A percentile compares a stretch with the other conserved stretches of the same genome.
Conservation (phyloP, 1,140 invertebrate genomes). For the Nomia melanderi region DNA sequence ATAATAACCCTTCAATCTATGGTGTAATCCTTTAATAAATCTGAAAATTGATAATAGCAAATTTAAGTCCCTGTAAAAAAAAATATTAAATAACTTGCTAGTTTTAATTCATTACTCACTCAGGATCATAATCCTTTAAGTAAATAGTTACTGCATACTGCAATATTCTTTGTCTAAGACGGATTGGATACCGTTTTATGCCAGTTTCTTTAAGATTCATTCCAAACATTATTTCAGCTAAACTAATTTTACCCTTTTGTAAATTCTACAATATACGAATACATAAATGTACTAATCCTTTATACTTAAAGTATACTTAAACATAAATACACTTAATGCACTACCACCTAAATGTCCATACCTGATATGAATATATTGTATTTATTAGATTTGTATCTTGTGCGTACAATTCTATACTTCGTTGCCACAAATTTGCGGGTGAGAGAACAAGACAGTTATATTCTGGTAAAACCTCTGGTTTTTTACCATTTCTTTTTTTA, state of each 20-base stretch:
- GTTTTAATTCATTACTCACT: conserved; percentile 80
- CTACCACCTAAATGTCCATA: conserved; percentile 70
- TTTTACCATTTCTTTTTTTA: conserved; percentile 83
- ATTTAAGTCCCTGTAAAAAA: background rate
- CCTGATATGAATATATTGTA: conserved; percentile 91
- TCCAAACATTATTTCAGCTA: conserved; percentile 95
- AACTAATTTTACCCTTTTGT: conserved; percentile 89
- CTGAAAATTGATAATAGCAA: conserved; percentile 80
- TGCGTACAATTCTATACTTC: conserved; percentile 88
- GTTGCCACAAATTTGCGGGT: conserved; percentile 96
- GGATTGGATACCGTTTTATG: conserved; percentile 91
- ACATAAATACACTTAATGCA: background rate
- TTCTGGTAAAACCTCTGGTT: conserved; percentile 88
- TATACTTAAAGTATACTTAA: background rate
- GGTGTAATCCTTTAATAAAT: conserved; percentile 88
- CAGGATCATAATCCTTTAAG: conserved; percentile 89
- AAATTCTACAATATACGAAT: conserved; percentile 81
- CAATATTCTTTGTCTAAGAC: conserved; percentile 90
- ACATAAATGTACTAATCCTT: background rate
- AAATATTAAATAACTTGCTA: background rate
- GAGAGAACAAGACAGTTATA: conserved; percentile 96
- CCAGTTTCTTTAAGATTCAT: conserved; percentile 94
- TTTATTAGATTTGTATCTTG: conserved; percentile 89
- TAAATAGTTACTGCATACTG: conserved; percentile 95
- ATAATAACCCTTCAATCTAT: conserved; percentile 87